These are phyloP conservation scores for Hippoglossus stenolepis DNA, from an alignment of 2,113 vertebrate genomes.

Conservation along the genomic window DNA sequence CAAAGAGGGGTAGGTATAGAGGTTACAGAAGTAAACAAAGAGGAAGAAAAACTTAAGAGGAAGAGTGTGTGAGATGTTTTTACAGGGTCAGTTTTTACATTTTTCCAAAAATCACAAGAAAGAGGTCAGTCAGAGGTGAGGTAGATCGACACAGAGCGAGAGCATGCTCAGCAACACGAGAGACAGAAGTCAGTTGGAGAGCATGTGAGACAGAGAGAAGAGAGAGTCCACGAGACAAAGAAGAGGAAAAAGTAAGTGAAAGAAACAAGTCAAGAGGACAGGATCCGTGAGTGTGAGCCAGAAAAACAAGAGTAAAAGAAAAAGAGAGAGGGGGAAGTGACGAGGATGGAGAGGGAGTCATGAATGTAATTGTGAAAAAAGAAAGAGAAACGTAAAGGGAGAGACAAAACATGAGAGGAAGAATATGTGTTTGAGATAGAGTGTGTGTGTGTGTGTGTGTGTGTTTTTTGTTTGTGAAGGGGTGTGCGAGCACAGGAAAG, in stretches of 20 bases:
- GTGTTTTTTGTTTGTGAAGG: not conserved
- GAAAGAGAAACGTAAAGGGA: not conserved
- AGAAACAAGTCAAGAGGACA: constrained; percentile 3
- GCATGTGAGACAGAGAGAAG: constrained; percentile 4
- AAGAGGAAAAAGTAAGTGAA: not conserved
- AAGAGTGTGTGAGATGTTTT: constrained; percentile 5
- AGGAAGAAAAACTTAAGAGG: constrained; percentile 24
- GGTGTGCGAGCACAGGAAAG: constrained; percentile 7
- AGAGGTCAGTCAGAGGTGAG: constrained; percentile 45
- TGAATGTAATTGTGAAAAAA: constrained; percentile 4
- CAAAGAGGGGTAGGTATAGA: constrained; percentile 57
- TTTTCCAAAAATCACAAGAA: constrained; percentile 15
- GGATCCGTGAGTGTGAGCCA: constrained; percentile 20
- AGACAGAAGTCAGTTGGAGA: constrained; percentile 12
- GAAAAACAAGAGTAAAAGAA: constrained; percentile 1
- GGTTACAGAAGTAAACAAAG: constrained; percentile 62
- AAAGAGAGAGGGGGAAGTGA: not conserved
- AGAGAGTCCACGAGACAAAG: not conserved
- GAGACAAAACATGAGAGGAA: constrained; percentile 4
- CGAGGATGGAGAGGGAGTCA: constrained; percentile 1
- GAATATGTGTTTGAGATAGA: not conserved
- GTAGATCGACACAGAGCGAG: not conserved
- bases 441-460: not conserved
- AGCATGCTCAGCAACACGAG: not conserved
- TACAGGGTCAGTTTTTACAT: constrained; percentile 40